Evolutionary conservation across 2,797 vertebrate genomes (phyloP).

Genomic region (Lithobates pipiens): DNA sequence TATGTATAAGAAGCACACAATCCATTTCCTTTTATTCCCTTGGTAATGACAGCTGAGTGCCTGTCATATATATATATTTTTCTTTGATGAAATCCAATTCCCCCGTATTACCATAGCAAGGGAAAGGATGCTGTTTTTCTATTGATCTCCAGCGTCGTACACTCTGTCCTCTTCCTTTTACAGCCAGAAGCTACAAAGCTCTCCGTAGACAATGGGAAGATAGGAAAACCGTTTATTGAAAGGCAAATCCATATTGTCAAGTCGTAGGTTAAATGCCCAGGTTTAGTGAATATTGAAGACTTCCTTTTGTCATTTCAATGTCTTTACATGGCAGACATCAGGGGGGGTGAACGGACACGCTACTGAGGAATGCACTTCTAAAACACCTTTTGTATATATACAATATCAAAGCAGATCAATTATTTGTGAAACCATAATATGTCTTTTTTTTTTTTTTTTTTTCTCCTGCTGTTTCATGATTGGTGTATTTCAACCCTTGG

Average conservation of each 20-base stretch:
- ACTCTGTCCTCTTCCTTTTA: not conserved
- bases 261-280: not conserved
- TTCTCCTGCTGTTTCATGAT: too few relatives aligned
- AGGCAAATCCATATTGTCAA: constrained; percentile 9
- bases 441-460: too few relatives aligned
- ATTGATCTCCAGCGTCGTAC: constrained; percentile 28
- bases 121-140: constrained; percentile 11
- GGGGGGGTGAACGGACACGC: too few relatives aligned
- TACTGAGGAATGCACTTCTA: too few relatives aligned
- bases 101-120: constrained; percentile 31
- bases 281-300: not conserved
- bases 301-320: not conserved
- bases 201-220: not conserved
- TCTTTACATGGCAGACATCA: too few relatives aligned
- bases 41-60: constrained; percentile 41
- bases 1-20: constrained; percentile 25
- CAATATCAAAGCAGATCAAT: too few relatives aligned
- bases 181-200: constrained; percentile 1
- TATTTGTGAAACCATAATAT: too few relatives aligned
- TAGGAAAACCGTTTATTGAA: not conserved
- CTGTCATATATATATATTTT: constrained; percentile 4
- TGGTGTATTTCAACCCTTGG: too few relatives aligned
- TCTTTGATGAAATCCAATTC: constrained; percentile 54
- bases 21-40: constrained; percentile 19
- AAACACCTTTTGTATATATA: too few relatives aligned